Base-by-base conservation (phyloP, 2,888 invertebrate genomes). In the Protodeltote pygarga region DNA sequence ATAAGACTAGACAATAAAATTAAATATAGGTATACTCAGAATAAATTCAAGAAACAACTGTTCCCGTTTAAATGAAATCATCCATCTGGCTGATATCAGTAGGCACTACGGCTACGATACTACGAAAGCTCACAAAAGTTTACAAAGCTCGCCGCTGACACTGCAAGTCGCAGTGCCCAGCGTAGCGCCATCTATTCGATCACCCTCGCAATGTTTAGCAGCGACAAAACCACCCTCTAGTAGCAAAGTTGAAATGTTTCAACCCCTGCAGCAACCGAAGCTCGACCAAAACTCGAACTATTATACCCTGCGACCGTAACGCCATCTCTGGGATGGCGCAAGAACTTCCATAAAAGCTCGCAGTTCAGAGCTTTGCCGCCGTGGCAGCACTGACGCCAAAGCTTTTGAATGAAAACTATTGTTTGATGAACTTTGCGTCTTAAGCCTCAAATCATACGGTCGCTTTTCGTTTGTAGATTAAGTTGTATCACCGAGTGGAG, bases 361-460 rank as follows among this genome's bases (percentile, higher is more conserved):
- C 60, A 88, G 90, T 91, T 90, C 87, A 45, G 54, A 67, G 77
- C 70, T 61, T 72, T 58, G 3, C 83, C 87, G 81, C 67, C 8
- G 62, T 24, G 58, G 78, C 84, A 81, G 81, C 82, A 81, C 80
- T 41, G 29, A 68, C 68, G 64, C 46, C 31, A 21, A 66, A 87
- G 84, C 88, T 92, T 86, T 87, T 92, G 89, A 92, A 92, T 92
- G 91, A 89, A 89, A 74, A 15, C 5, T 14, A 29, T 23, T 37
- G 40, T 38, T 23, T 50, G 21, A 57, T 34, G 52, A 47, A 77
- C 81, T 83, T 72, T 54, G 51, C 29, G 50, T 66, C 73, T 75
- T 83, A 71, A 38, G 1, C 0, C 0, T 4, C 3, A 10, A 45
- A 16, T 33, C 23, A 72, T 74, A 85, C 68, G 78, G 85, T 80